These are phyloP conservation scores for Micronycteris hirsuta DNA, from an alignment of 2,113 vertebrate species.

Conservation along the genomic window DNA sequence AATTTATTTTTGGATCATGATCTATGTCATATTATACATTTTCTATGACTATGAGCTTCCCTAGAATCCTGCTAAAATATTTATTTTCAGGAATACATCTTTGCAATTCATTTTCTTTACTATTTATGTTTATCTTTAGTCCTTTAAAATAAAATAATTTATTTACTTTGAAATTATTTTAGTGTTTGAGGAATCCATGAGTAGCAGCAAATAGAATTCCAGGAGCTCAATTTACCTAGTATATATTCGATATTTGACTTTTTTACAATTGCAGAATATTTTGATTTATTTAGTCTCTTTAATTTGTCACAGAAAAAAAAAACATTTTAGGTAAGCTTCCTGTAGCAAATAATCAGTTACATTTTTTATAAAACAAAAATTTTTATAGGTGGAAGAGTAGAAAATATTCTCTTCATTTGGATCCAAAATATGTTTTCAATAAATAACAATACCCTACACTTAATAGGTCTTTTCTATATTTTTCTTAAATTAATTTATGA, in stretches of 20 bases:
- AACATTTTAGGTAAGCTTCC: background rate
- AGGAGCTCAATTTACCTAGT: background rate
- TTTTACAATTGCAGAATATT: background rate
- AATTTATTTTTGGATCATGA: constrained; percentile 48
- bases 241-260: background rate
- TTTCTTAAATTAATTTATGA: constrained; percentile 6
- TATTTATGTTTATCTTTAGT: background rate
- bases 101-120: background rate
- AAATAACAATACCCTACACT: background rate
- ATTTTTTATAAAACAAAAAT: background rate
- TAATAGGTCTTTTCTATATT: background rate
- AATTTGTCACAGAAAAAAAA: background rate
- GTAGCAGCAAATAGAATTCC: background rate
- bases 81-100: background rate
- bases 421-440: background rate
- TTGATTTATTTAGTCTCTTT: background rate
- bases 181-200: background rate
- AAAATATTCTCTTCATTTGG: background rate
- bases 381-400: background rate
- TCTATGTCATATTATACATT: constrained; percentile 4
- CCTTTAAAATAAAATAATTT: background rate
- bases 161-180: background rate
- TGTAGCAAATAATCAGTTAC: background rate
- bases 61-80: constrained; percentile 18
- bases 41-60: background rate